A percentile compares a stretch with the other conserved stretches of the same genome.
Conservation (phyloP, 1,140 invertebrate species). For the Caenorhabditis elegans region WBcel235 BX284606.5:6822501-6823000, state of each 20-base stretch:
- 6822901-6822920: too few species aligned
- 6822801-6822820: not conserved
- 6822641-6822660: constrained; percentile 29
- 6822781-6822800: constrained; percentile 27
- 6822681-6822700: not conserved
- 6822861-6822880: too few species aligned
- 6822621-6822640: not conserved
- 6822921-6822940: too few species aligned
- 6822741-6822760: constrained; percentile 27
- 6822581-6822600: not conserved
- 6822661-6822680: constrained; percentile 25
- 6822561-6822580: not conserved
- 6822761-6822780: not conserved
- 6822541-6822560: constrained; percentile 37
- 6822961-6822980: too few species aligned
- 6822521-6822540: constrained; percentile 52
- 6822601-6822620: not conserved
- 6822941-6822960: too few species aligned
- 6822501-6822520: constrained; percentile 28
- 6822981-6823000: too few species aligned
- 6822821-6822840: not conserved
- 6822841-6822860: constrained; percentile 26
- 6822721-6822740: constrained; percentile 14
- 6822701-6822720: not conserved
- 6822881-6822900: too few species aligned